Conservation (phyloP, 2,797 vertebrate species). For the Tinamus major region DNA sequence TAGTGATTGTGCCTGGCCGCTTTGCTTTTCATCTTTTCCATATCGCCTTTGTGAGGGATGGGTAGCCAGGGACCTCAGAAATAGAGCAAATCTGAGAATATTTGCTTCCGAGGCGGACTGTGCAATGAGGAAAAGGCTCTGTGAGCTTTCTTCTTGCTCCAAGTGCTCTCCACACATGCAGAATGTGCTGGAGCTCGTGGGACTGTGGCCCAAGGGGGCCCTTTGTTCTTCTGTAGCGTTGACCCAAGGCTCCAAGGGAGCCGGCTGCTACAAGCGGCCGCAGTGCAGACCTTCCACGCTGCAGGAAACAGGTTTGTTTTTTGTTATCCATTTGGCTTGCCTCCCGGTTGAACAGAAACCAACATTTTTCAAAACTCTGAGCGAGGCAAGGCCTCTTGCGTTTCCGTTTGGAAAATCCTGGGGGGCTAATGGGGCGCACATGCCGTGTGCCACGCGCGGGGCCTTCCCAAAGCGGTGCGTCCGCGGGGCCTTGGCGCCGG, state of each 20-base stretch:
- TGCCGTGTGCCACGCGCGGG: background rate
- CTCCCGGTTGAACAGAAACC: conserved; percentile 55
- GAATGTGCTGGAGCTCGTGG: fast-evolving
- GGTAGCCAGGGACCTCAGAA: background rate
- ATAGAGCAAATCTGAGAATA: background rate
- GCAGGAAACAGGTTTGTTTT: conserved; percentile 62
- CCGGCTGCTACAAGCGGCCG: background rate
- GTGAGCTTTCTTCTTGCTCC: background rate
- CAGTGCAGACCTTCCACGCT: background rate
- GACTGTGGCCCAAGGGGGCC: background rate
- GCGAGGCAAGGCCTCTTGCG: background rate
- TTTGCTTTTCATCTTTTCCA: background rate
- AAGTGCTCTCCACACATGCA: fast-evolving
- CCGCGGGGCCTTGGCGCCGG: fast-evolving
- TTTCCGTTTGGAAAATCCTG: background rate
- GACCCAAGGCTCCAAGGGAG: background rate
- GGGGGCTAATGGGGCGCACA: background rate
- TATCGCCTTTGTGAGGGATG: fast-evolving
- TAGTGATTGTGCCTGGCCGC: background rate
- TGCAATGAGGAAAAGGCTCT: background rate
- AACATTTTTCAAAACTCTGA: conserved; percentile 37
- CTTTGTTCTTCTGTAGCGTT: background rate
- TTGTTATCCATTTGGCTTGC: conserved; percentile 62
- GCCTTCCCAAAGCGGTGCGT: too few species aligned
- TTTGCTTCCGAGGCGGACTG: background rate